These are phyloP conservation scores for Morone saxatilis DNA, from an alignment of 2,113 vertebrate genomes.

Conservation along the genomic window DNA sequence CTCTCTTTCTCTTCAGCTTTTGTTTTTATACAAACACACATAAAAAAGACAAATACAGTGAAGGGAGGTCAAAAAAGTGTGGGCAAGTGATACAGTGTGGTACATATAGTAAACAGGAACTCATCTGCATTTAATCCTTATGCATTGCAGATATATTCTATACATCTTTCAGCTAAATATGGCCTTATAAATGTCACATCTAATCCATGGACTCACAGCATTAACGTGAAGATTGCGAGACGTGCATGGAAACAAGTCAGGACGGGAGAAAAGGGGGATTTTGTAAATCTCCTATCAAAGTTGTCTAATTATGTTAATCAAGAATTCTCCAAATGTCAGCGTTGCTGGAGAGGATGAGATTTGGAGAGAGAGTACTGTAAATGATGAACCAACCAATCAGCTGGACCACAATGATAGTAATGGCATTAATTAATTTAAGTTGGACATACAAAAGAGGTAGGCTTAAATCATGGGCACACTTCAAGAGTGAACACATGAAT, in stretches of 20 bases:
- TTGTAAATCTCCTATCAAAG: conserved; percentile 86
- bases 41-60: not conserved
- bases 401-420: conserved; percentile 55
- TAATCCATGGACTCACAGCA: conserved; percentile 79
- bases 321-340: conserved; percentile 86
- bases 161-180: conserved; percentile 68
- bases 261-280: conserved; percentile 78
- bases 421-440: conserved; percentile 77
- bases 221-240: conserved; percentile 73
- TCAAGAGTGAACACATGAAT: conserved; percentile 69
- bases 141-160: conserved; percentile 34
- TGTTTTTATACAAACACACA: conserved; percentile 20
- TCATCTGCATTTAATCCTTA: conserved; percentile 37
- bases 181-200: conserved; percentile 82
- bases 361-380: conserved; percentile 74
- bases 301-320: conserved; percentile 88
- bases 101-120: conserved; percentile 52
- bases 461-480: conserved; percentile 65
- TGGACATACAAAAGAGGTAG: conserved; percentile 70
- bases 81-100: not conserved
- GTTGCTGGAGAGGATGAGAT: conserved; percentile 79
- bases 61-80: conserved; percentile 19
- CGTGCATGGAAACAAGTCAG: conserved; percentile 78
- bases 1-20: conserved; percentile 11
- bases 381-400: conserved; percentile 77